Percentiles rank a stretch among this genome's conserved stretches.
These are phyloP conservation scores for Drosophila melanica DNA, from an alignment of 1,140 invertebrate genomes.

Conservation along the genomic window DNA sequence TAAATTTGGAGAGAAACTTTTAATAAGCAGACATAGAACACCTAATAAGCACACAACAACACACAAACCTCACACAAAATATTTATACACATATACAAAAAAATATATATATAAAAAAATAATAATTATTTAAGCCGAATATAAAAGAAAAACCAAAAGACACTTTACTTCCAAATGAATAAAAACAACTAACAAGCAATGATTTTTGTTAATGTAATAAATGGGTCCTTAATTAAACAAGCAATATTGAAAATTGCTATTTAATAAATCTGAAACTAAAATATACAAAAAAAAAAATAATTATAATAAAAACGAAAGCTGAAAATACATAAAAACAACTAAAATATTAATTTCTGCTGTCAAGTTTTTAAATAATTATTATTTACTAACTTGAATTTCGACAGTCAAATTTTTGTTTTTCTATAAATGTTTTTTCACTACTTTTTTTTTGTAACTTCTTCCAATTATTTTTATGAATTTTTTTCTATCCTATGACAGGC, in stretches of 20 bases:
- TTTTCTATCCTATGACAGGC: conserved; percentile 8
- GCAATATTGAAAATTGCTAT: conserved; percentile 55
- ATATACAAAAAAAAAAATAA: not conserved
- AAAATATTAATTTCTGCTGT: conserved; percentile 25
- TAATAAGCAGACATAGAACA: conserved; percentile 42
- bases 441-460: not conserved
- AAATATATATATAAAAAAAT: not conserved
- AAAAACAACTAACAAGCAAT: conserved; percentile 51
- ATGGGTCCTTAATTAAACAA: conserved; percentile 49
- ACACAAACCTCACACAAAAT: conserved; percentile 70
- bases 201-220: conserved; percentile 37
- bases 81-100: conserved; percentile 29
- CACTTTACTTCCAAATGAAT: conserved; percentile 44
- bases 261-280: conserved; percentile 22
- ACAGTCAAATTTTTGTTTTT: too few relatives aligned
- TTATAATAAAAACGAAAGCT: conserved; percentile 8
- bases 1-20: conserved; percentile 38
- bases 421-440: not conserved
- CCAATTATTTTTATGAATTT: not conserved
- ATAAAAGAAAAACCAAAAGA: conserved; percentile 20
- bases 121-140: conserved; percentile 18
- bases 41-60: conserved; percentile 67
- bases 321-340: conserved; percentile 23
- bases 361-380: conserved; percentile 5
- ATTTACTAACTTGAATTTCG: not conserved